Percentiles rank a stretch among this genome's conserved stretches.
Conservation (phyloP, 2,797 vertebrate species). For the Urophycis tenuis region DNA sequence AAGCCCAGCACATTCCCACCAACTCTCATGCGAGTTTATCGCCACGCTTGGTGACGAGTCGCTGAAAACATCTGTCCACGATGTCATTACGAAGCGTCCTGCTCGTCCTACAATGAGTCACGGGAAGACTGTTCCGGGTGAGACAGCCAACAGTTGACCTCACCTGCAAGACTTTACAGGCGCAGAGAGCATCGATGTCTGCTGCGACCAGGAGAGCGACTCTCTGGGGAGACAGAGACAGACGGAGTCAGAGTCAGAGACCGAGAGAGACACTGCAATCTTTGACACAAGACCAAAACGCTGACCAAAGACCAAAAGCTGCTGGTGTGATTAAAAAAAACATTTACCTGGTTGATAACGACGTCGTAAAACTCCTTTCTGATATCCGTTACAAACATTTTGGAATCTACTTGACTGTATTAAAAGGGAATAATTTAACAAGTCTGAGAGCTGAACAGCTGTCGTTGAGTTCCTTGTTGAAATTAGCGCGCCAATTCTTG, state of each 20-base stretch:
- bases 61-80: no score
- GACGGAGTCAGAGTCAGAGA: no score
- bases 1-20: background rate
- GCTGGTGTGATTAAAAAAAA: background rate
- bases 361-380: slow-evolving; percentile 91
- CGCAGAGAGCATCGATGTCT: slow-evolving; percentile 91
- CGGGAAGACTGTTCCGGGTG: background rate
- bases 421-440: background rate
- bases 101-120: background rate
- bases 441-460: slow-evolving; percentile 12
- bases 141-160: slow-evolving; percentile 20
- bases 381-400: slow-evolving; percentile 88
- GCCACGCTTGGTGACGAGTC: no score
- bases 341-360: slow-evolving; percentile 80
- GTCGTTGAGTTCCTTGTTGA: slow-evolving; percentile 34
- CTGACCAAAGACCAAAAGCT: no score
- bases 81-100: no score
- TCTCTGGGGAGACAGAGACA: slow-evolving; percentile 69
- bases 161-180: slow-evolving; percentile 96
- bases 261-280: no score
- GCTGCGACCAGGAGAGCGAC: slow-evolving; percentile 88
- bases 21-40: no score
- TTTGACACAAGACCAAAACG: no score
- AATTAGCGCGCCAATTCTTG: slow-evolving; percentile 80
- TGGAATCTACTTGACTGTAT: background rate